Conservation (phyloP, 2,797 vertebrate genomes). For the Heteromormyrus szaboi region DNA sequence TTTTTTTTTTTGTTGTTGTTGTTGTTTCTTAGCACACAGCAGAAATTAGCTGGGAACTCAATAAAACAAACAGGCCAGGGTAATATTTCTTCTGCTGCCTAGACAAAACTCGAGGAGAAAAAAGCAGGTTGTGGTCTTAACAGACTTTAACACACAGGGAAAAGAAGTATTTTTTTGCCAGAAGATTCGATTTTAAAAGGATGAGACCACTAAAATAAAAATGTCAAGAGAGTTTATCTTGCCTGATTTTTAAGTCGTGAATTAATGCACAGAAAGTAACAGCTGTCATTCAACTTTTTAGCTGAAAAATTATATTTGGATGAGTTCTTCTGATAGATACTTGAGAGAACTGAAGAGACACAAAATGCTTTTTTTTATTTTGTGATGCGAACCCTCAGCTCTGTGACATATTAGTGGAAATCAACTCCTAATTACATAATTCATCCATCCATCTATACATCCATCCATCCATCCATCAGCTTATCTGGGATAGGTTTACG, state of each 20-base stretch:
- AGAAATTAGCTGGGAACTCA: slow-evolving; percentile 4
- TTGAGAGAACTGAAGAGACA: not conserved
- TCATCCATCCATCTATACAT: not conserved
- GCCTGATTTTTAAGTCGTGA: not conserved
- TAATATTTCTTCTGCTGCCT: not conserved
- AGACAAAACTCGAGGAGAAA: not conserved
- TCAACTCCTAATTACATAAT: not conserved
- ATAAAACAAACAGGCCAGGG: not conserved
- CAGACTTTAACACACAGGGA: not conserved
- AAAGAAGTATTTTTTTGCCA: not conserved
- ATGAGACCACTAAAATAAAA: not conserved
- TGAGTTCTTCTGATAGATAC: not conserved
- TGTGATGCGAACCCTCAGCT: not conserved
- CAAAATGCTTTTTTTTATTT: not conserved
- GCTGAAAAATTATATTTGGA: not conserved
- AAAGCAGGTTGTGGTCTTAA: not conserved
- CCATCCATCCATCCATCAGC: not conserved
- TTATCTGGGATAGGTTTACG: not conserved
- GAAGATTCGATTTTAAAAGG: not conserved
- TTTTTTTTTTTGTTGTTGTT: not conserved
- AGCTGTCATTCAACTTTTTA: not conserved
- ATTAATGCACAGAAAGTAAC: not conserved
- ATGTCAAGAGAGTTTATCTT: not conserved
- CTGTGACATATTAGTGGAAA: not conserved
- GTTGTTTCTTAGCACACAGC: not conserved